phyloP scores from a whole-genome alignment of 2,888 invertebrate genomes.

The Drosophila setosimentum region DNA sequence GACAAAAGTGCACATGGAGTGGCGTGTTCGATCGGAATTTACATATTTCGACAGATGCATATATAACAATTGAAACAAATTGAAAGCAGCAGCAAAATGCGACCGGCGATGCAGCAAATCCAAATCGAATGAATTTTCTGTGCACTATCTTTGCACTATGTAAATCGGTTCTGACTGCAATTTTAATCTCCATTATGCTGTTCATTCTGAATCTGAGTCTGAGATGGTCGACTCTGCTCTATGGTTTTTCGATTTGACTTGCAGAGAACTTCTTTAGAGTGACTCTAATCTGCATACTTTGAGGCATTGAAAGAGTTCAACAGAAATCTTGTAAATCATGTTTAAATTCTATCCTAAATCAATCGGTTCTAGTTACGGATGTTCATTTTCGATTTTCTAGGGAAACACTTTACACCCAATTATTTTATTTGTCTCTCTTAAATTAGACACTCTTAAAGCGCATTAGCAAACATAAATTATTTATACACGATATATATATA shows the following conservation, averaged over 20 bases:
- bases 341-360: neutral
- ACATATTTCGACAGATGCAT: neutral
- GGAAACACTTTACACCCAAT: neutral
- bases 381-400: neutral
- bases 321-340: neutral
- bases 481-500: neutral
- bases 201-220: neutral
- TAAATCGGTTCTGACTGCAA: neutral
- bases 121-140: neutral
- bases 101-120: neutral
- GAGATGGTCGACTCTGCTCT: neutral
- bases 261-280: neutral
- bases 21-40: neutral
- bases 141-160: neutral
- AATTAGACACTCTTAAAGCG: neutral
- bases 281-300: slow-evolving; percentile 28
- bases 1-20: neutral
- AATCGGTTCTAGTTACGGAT: neutral
- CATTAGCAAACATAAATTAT: neutral
- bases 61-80: too few relatives aligned
- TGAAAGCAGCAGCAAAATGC: neutral
- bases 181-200: neutral
- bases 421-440: neutral
- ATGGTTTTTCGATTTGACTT: neutral
- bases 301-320: neutral